Base-by-base conservation (phyloP, 2,113 vertebrate species). In the Cyanoderma ruficeps region DNA sequence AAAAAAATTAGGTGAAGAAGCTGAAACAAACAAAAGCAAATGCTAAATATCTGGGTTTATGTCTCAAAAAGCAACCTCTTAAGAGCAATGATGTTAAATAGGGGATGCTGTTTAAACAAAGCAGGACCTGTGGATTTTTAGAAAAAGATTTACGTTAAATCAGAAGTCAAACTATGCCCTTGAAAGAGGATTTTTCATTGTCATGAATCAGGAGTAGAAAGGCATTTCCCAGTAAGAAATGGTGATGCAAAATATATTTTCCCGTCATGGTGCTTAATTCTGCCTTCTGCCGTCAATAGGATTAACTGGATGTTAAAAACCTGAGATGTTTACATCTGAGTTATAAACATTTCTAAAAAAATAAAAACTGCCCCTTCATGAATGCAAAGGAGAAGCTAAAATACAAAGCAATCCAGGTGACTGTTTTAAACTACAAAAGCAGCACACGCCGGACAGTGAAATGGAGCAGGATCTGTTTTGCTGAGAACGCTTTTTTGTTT, bases 161-260 rank as follows among this genome's bases (percentile, higher is more conserved):
- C 0, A 1, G 15, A 82, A 95, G 49, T 52, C 16, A 87, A 49
- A 42, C 56, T 61, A 31, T 72, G 33, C 18, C 41, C 57, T 83
- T 46, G 37, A 55, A 92, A 91, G 37, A 79, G 30, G 47, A 87
- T 57, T 93, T 64, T 87, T 95, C 24, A 28, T 70, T 89, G 42
- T 67, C 56, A 47, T 16, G 24, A 60, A 22, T 63, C 14, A 65
- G 53, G 50, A 91, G 17, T 12, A 55, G 35, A 33, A 74, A 78
- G 74, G 76, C 22, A 63, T 94, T 93, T 94, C 42, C n/a, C 47
- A 23, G 47, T 79, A 81, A 71, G 49, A 93, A 90, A 64, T 55
- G 44, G 27, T 89, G 74, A 82, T 46, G 75, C 39, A 91, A 96
- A 96, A 89, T 85, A 70, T 67, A 94, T 95, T 96, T 94, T 95